Evolutionary conservation across 2,888 invertebrate genomes (phyloP).

Genomic region (Nomada fabriciana): DNA sequence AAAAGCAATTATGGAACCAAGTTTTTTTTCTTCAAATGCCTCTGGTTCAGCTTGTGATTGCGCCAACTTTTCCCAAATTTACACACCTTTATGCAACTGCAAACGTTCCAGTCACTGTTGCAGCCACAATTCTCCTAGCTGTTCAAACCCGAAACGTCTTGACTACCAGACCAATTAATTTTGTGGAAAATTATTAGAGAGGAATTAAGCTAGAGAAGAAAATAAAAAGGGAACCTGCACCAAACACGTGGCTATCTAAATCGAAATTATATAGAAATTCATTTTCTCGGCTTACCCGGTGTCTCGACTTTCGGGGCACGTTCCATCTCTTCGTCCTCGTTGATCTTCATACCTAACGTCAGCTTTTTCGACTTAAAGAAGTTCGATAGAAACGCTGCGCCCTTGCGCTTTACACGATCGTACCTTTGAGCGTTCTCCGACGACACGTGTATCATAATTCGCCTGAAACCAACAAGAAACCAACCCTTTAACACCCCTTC

Average conservation of each 20-base stretch:
- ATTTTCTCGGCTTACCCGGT: constrained; percentile 72
- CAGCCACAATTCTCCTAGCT: no score
- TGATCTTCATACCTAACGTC: constrained; percentile 82
- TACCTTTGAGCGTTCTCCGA: constrained; percentile 79
- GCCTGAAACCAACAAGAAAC: constrained; percentile 53
- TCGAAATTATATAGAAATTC: background rate
- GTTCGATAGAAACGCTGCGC: constrained; percentile 79
- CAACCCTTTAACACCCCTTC: background rate
- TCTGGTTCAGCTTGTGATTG: no score
- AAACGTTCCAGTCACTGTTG: no score
- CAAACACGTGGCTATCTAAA: background rate
- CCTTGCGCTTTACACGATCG: constrained; percentile 81
- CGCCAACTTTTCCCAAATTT: no score
- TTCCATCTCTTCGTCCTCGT: constrained; percentile 81
- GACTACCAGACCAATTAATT: no score
- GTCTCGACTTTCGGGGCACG: constrained; percentile 80
- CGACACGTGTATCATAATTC: constrained; percentile 82
- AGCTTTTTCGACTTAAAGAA: constrained; percentile 80
- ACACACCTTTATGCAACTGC: no score
- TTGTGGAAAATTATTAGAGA: background rate
- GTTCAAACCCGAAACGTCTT: background rate
- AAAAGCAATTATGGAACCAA: no score
- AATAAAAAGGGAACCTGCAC: background rate
- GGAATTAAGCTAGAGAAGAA: background rate
- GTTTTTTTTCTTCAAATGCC: no score